A percentile compares a stretch with the other conserved stretches of the same genome.
Conservation (phyloP, 2,888 invertebrate genomes). For the Eudasyphora cyanicolor region DNA sequence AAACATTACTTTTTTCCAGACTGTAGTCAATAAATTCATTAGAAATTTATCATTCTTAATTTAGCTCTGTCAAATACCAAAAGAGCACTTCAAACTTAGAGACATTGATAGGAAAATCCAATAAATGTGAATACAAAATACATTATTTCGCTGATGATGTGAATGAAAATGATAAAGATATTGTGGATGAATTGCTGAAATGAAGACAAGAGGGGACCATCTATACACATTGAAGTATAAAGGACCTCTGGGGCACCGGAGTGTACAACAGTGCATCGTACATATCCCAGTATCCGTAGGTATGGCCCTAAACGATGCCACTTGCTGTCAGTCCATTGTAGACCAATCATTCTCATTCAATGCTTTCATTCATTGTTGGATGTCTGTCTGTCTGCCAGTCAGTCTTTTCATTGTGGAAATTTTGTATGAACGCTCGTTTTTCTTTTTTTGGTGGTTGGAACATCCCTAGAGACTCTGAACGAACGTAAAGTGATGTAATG, state of each 20-base stretch:
- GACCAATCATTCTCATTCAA: background rate
- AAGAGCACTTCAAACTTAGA: background rate
- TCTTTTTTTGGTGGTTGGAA: background rate
- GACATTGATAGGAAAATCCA: background rate
- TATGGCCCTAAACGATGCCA: too few species aligned
- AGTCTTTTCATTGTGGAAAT: background rate
- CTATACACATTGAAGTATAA: background rate
- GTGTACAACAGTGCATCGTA: too few species aligned
- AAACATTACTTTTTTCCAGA: too few species aligned
- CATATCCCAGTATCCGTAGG: too few species aligned
- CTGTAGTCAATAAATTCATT: background rate
- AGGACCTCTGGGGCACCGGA: background rate
- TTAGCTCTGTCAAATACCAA: too few species aligned
- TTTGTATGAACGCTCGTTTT: background rate
- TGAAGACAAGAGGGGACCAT: background rate
- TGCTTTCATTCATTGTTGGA: background rate
- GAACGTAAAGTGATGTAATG: conserved; percentile 10
- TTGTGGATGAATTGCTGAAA: background rate
- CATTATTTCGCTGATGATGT: background rate
- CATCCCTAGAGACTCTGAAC: background rate
- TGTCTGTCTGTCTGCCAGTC: background rate
- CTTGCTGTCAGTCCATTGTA: background rate
- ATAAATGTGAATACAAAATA: background rate
- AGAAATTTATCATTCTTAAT: background rate
- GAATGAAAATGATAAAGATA: background rate